A percentile compares a stretch with the other conserved stretches of the same genome.
These are phyloP conservation scores for Leptoclinus maculatus DNA, from an alignment of 2,797 vertebrate species.

Conservation along the genomic window DNA sequence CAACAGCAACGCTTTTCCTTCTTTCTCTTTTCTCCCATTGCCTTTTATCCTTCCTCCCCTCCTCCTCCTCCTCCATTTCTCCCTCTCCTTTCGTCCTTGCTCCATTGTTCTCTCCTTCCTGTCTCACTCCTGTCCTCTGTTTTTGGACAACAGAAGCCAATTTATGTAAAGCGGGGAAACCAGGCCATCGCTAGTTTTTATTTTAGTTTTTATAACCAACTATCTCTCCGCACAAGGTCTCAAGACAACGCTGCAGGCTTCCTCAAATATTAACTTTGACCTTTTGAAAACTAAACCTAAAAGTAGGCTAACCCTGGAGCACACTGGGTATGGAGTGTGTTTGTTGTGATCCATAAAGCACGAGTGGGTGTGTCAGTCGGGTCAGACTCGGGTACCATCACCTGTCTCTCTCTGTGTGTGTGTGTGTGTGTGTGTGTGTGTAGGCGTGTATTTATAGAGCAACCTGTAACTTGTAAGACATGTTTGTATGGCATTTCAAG, in stretches of 20 bases:
- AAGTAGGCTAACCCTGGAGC: background rate
- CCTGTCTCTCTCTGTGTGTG: constrained; percentile 8
- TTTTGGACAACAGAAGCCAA: constrained; percentile 41
- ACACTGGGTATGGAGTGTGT: background rate
- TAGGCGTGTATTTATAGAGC: constrained; percentile 22
- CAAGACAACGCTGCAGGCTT: constrained; percentile 7
- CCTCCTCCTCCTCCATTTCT: constrained; percentile 29
- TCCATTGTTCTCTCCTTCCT: constrained; percentile 61
- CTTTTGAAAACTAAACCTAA: constrained; percentile 2
- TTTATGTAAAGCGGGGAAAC: constrained; percentile 47
- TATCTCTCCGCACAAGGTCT: constrained; percentile 33
- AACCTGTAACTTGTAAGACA: constrained; percentile 43
- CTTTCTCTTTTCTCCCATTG: constrained; percentile 47
- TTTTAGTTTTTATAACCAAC: constrained; percentile 48
- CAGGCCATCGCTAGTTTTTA: constrained; percentile 30
- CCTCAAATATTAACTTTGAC: constrained; percentile 25
- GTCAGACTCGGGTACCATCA: background rate
- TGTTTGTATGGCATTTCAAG: constrained; percentile 50
- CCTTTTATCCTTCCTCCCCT: constrained; percentile 33
- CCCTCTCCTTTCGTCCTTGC: constrained; percentile 42
- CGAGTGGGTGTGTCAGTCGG: constrained; percentile 31
- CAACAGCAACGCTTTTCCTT: constrained; percentile 59
- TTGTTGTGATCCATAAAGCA: constrained; percentile 12
- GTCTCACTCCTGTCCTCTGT: constrained; percentile 56
- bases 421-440: constrained; percentile 15